These are phyloP conservation scores for Podabrus alpinus DNA, from an alignment of 2,888 invertebrate species.

Conservation along the genomic window DNA sequence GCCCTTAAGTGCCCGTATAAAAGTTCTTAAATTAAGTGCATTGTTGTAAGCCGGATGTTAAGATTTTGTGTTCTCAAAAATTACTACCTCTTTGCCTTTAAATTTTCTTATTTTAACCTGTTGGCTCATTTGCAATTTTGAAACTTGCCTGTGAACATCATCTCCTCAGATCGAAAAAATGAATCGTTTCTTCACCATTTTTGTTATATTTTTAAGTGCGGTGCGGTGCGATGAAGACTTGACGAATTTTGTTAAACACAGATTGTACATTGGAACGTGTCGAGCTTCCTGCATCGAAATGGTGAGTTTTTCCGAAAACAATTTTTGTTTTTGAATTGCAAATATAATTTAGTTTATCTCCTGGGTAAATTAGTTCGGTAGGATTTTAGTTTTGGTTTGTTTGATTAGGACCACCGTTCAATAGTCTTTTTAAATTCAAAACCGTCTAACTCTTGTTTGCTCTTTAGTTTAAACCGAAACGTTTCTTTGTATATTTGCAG, in stretches of 20 bases:
- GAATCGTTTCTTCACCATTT: neutral
- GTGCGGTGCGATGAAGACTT: neutral
- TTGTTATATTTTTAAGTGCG: neutral
- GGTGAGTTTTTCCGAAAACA: neutral
- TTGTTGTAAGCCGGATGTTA: neutral
- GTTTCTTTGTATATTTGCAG: constrained; percentile 16
- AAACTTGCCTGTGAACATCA: neutral
- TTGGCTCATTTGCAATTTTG: neutral
- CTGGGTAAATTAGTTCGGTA: neutral
- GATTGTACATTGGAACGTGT: neutral
- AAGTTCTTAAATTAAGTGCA: neutral
- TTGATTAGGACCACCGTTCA: constrained; percentile 32
- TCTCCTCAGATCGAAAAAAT: neutral
- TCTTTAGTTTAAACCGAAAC: constrained; percentile 25
- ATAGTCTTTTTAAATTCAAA: constrained; percentile 27
- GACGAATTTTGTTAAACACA: neutral
- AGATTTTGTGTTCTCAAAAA: neutral
- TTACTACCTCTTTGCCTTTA: neutral
- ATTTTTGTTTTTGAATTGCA: neutral
- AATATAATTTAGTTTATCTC: neutral
- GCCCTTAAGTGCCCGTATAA: neutral
- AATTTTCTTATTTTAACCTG: neutral
- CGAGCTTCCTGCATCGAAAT: neutral
- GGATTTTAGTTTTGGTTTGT: constrained; percentile 19
- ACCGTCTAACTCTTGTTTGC: constrained; percentile 31